These are phyloP conservation scores for Pandion haliaetus DNA, from an alignment of 2,113 vertebrate genomes.

Conservation along the genomic window DNA sequence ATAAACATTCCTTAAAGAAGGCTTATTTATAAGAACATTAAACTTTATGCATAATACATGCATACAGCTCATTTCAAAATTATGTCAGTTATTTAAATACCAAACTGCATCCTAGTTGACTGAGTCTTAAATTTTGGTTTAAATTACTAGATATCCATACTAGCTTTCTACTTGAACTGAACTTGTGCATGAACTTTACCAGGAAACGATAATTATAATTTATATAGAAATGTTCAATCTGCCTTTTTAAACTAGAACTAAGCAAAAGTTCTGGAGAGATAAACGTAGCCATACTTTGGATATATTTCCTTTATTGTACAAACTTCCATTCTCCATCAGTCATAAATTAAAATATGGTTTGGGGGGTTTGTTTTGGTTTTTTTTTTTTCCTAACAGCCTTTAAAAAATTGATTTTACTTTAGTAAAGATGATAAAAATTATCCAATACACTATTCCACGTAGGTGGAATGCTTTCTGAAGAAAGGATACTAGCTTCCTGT, in stretches of 20 bases:
- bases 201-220: not conserved
- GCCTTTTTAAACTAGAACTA: not conserved
- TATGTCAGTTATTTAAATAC: not conserved
- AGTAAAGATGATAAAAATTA: not conserved
- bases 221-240: not conserved
- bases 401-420: not conserved
- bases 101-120: not conserved
- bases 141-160: not conserved
- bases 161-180: not conserved
- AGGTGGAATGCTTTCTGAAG: not conserved
- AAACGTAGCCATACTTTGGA: not conserved
- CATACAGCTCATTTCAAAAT: not conserved
- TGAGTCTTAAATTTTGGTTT: not conserved
- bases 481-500: not conserved
- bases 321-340: not conserved
- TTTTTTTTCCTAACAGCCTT: not conserved
- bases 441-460: not conserved
- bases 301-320: not conserved
- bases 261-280: not conserved
- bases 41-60: not conserved
- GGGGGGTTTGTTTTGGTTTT: accelerated
- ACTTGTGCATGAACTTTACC: not conserved
- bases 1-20: not conserved
- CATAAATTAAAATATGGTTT: not conserved
- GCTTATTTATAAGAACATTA: not conserved